These are phyloP conservation scores for Apantesis nais DNA, from an alignment of 2,888 invertebrate species.

Conservation along the genomic window DNA sequence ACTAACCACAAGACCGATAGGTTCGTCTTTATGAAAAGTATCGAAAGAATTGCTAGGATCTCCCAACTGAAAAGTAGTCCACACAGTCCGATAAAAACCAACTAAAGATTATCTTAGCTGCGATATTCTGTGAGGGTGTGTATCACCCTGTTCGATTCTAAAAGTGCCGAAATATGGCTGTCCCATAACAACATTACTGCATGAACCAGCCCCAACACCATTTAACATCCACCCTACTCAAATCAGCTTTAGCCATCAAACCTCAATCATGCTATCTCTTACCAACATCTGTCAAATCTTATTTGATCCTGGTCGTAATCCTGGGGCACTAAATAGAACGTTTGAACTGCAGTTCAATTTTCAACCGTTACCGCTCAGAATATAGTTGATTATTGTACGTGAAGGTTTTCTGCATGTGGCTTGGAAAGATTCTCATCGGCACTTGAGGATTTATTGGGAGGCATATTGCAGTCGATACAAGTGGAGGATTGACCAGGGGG, in stretches of 20 bases:
- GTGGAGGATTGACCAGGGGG: not conserved
- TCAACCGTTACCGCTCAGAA: not conserved
- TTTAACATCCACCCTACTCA: not conserved
- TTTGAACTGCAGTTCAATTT: not conserved
- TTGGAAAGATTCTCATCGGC: conserved; percentile 3
- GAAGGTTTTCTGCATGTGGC: not conserved
- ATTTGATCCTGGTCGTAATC: conserved; percentile 17
- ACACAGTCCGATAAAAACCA: too few species aligned
- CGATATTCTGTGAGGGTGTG: too few species aligned
- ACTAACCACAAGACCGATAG: too few species aligned
- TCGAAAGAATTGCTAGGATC: too few species aligned
- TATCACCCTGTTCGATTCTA: too few species aligned
- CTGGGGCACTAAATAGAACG: not conserved
- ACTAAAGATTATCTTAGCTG: too few species aligned
- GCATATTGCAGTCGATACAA: not conserved
- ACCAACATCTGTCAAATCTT: conserved; percentile 29
- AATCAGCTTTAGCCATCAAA: conserved; percentile 4
- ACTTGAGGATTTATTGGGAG: not conserved
- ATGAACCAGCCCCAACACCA: too few species aligned
- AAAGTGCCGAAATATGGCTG: too few species aligned
- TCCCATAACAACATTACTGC: too few species aligned
- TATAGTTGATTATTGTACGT: not conserved
- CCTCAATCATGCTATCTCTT: conserved; percentile 19
- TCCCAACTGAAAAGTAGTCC: too few species aligned
- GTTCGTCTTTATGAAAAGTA: too few species aligned